phyloP scores from a whole-genome alignment of 2,797 vertebrate genomes.

The Gymnoscopelus braueri region DNA sequence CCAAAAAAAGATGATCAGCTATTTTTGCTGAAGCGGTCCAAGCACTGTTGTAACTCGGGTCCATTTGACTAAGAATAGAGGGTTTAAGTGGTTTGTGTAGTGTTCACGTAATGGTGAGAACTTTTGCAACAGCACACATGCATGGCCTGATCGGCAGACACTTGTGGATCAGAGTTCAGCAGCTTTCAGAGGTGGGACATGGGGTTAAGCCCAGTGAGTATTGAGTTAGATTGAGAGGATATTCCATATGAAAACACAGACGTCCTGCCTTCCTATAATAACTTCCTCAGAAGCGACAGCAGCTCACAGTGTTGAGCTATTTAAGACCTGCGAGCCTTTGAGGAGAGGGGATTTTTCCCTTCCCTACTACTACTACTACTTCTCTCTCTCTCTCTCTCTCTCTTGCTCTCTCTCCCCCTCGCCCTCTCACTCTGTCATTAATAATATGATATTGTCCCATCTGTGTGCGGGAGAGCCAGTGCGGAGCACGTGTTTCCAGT shows the following conservation, averaged over 20 bases:
- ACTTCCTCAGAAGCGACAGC: slow-evolving; percentile 73
- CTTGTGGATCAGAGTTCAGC: slow-evolving; percentile 34
- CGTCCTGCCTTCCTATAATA: slow-evolving; percentile 63
- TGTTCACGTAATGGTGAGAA: background rate
- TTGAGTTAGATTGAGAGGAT: slow-evolving; percentile 57
- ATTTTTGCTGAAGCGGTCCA: no score
- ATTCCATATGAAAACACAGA: slow-evolving; percentile 70
- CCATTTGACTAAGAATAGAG: no score
- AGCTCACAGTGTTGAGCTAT: slow-evolving; percentile 71
- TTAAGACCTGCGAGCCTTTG: slow-evolving; percentile 70
- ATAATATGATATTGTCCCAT: slow-evolving; percentile 82
- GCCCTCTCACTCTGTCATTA: slow-evolving; percentile 77
- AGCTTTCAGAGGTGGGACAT: slow-evolving; percentile 34
- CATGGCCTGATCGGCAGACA: slow-evolving; percentile 39
- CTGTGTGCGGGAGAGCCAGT: slow-evolving; percentile 75
- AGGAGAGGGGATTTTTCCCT: slow-evolving; percentile 66
- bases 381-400: background rate
- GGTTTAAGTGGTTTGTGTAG: background rate
- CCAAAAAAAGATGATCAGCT: no score
- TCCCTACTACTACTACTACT: no score
- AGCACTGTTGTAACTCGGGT: no score
- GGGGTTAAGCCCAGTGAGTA: slow-evolving; percentile 47
- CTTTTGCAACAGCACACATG: background rate
- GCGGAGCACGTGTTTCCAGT: slow-evolving; percentile 79
- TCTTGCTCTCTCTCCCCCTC: slow-evolving; percentile 28